Evolutionary conservation across 2,797 vertebrate genomes (phyloP), one percentile per base, ranked within the genome.

Genomic region (Botia kubotai): DNA sequence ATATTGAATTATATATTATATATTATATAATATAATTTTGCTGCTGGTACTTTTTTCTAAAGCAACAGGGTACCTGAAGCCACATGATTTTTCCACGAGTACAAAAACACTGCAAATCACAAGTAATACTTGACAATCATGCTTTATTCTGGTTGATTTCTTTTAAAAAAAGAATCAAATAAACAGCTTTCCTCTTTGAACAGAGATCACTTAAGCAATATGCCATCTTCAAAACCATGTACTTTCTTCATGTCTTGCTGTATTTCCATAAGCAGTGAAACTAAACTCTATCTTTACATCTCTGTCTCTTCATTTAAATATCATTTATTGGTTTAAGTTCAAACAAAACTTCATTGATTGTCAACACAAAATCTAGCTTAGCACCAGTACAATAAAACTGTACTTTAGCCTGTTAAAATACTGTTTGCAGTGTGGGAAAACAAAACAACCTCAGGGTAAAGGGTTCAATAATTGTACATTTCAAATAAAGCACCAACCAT

Each of bases 361-460:
- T 95, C 94, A 95, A 95, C 94, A 95, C 94, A 95, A 95, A 95
- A 92, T 95, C 92, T 94, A 94, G 93, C 91, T 91, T 97, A 98
- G 97, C 97, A 98, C 97, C 97, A 97, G 97, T 98, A 98, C 97
- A 98, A 96, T 98, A 98, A 97, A 98, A 98, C 96, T 98, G 97
- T 97, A 98, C 97, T 94, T 93, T 89, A 90, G 94, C 94, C 87
- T 84, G 85, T 91, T 90, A 91, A 95, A 95, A 95, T 92, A 95
- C 94, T 95, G 92, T 92, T 89, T 87, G 87, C 83, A 93, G 90
- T 79, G 87, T 90, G 87, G 88, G 90, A 90, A 87, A 91, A 88
- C 72, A 82, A 68, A 92, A 89, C 80, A 85, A 85, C 90, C 87
- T 92, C 86, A 88, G 90, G 89, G 91, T 92, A 92, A 93, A 93